phyloP scores from a whole-genome alignment of 2,113 vertebrate species.

The Malurus alboscapulatus region DNA sequence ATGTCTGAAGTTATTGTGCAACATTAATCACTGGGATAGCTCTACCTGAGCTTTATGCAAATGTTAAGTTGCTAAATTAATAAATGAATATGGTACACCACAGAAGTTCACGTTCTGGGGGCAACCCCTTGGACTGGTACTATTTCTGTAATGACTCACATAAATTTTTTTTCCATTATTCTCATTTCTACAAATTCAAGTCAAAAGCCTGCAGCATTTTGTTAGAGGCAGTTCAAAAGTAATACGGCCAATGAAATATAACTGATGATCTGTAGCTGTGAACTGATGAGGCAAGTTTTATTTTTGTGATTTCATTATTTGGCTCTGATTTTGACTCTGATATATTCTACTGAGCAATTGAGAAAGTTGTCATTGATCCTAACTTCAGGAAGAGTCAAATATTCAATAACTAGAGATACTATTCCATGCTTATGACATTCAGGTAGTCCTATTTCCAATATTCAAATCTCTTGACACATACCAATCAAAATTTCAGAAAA shows the following conservation, averaged over 20 bases:
- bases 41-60: conserved; percentile 50
- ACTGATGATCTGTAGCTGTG: not conserved
- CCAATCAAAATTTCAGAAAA: not conserved
- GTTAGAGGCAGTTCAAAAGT: not conserved
- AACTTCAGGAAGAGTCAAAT: not conserved
- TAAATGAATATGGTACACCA: not conserved
- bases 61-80: conserved; percentile 38
- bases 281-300: not conserved
- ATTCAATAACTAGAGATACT: not conserved
- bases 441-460: not conserved
- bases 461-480: not conserved
- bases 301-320: not conserved
- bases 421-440: not conserved
- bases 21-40: conserved; percentile 52
- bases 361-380: not conserved
- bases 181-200: not conserved
- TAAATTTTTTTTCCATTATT: not conserved
- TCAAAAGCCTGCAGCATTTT: not conserved
- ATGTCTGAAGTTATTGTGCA: conserved; percentile 58
- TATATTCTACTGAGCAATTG: not conserved
- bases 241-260: not conserved
- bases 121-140: not conserved
- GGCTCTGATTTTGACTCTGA: not conserved
- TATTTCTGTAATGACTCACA: not conserved
- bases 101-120: conserved; percentile 16